A percentile compares a stretch with the other conserved stretches of the same genome.
Evolutionary conservation across 2,888 invertebrate genomes (phyloP).

Genomic region (Drosophila fungiperda): DNA sequence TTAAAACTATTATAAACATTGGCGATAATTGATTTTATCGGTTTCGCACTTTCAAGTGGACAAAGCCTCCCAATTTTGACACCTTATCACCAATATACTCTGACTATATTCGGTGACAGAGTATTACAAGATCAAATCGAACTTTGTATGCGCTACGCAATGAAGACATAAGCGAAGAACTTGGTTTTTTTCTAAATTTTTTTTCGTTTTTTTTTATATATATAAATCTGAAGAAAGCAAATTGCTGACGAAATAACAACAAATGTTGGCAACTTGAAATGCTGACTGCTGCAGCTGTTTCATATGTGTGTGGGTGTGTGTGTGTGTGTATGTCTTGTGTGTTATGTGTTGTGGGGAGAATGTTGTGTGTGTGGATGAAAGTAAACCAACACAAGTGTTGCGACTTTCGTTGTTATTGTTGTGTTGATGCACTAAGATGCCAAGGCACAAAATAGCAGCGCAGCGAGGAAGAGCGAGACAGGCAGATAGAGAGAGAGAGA

Average conservation of each 20-base stretch:
- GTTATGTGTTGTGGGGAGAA: conserved; percentile 6
- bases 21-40: not conserved
- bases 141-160: not conserved
- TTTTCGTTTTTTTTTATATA: not conserved
- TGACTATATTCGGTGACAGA: not conserved
- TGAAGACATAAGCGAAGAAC: not conserved
- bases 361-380: conserved; percentile 49
- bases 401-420: conserved; percentile 75
- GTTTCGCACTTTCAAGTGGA: not conserved
- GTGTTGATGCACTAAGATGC: conserved; percentile 46
- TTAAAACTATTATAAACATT: too few relatives aligned
- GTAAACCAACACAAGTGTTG: conserved; percentile 81
- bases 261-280: conserved; percentile 38
- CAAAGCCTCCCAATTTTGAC: not conserved
- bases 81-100: not conserved
- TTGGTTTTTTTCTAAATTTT: not conserved
- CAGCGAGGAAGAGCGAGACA: not conserved
- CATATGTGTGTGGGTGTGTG: conserved; percentile 33
- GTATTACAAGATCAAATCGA: not conserved
- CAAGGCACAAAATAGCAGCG: not conserved
- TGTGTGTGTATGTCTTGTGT: not conserved
- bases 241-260: conserved; percentile 8
- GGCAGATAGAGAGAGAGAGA: not conserved
- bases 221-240: conserved; percentile 1
- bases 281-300: conserved; percentile 36